phyloP scores from a whole-genome alignment of 1,140 invertebrate species.

The Drosophila bocqueti region DNA sequence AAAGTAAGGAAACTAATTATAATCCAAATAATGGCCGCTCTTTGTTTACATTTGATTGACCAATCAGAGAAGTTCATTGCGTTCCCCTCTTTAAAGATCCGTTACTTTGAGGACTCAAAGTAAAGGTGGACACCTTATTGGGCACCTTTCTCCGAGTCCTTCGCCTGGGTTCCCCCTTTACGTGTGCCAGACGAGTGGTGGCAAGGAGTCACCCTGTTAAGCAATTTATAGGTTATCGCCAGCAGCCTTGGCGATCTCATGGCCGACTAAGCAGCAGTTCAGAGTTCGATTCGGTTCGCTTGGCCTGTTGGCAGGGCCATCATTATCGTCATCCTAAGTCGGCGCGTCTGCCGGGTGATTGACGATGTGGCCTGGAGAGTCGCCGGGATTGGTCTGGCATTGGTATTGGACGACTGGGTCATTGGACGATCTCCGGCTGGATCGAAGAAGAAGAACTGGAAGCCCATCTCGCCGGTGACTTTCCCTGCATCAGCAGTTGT shows the following conservation, averaged over 20 bases:
- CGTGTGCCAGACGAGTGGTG: not conserved
- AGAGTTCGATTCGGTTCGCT: slow-evolving; percentile 43
- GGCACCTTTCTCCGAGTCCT: not conserved
- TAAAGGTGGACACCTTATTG: slow-evolving; percentile 17
- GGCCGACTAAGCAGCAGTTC: slow-evolving; percentile 69
- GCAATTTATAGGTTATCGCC: slow-evolving; percentile 78
- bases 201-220: slow-evolving; percentile 47
- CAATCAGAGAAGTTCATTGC: too few species aligned
- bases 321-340: slow-evolving; percentile 47
- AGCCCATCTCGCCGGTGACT: slow-evolving; percentile 14
- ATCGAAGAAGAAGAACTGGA: not conserved
- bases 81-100: too few species aligned
- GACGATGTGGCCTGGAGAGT: slow-evolving; percentile 59
- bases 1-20: too few species aligned
- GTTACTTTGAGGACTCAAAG: too few species aligned
- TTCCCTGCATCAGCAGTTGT: slow-evolving; percentile 42
- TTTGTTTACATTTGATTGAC: too few species aligned
- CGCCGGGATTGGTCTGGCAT: slow-evolving; percentile 17
- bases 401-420: not conserved
- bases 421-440: slow-evolving; percentile 13
- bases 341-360: slow-evolving; percentile 53
- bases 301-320: slow-evolving; percentile 28
- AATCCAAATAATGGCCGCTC: too few species aligned
- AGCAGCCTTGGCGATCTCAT: slow-evolving; percentile 76
- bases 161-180: not conserved